Evolutionary conservation across 2,888 invertebrate species (phyloP).

Genomic region (Electrophaes corylata): DNA sequence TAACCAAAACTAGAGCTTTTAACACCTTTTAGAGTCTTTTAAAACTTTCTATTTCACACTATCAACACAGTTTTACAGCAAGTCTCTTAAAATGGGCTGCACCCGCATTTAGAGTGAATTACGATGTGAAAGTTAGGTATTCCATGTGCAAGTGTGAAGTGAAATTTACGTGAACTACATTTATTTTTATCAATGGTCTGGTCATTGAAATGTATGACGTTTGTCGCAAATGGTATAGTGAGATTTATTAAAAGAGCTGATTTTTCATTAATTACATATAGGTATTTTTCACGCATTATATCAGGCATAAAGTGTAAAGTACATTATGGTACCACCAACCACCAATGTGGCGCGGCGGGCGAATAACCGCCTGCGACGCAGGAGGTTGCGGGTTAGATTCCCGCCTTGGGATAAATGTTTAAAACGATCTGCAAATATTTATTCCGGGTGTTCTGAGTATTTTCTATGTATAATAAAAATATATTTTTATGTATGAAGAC

Average conservation of each 20-base stretch:
- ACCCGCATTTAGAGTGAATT: slow-evolving; percentile 38
- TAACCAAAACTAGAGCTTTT: slow-evolving; percentile 36
- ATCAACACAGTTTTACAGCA: slow-evolving; percentile 27
- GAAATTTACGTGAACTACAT: slow-evolving; percentile 6
- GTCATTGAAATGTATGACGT: neutral
- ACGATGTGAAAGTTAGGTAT: slow-evolving; percentile 32
- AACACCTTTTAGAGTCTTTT: slow-evolving; percentile 36
- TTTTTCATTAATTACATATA: no score
- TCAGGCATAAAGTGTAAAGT: no score
- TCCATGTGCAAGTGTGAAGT: slow-evolving; percentile 1
- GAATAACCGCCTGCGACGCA: no score
- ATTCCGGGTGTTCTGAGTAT: no score
- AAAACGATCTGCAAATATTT: no score
- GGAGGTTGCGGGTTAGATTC: no score
- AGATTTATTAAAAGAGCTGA: no score
- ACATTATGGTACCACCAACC: no score
- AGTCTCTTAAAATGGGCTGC: slow-evolving; percentile 34
- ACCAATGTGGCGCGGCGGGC: no score
- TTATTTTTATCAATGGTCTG: slow-evolving; percentile 1
- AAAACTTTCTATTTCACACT: slow-evolving; percentile 41
- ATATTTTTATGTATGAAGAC: neutral
- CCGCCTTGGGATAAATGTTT: no score
- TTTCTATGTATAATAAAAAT: neutral
- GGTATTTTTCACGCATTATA: no score
- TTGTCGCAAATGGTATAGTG: neutral